Conservation (phyloP, 2,888 invertebrate species). For the Itoplectis maculator region DNA sequence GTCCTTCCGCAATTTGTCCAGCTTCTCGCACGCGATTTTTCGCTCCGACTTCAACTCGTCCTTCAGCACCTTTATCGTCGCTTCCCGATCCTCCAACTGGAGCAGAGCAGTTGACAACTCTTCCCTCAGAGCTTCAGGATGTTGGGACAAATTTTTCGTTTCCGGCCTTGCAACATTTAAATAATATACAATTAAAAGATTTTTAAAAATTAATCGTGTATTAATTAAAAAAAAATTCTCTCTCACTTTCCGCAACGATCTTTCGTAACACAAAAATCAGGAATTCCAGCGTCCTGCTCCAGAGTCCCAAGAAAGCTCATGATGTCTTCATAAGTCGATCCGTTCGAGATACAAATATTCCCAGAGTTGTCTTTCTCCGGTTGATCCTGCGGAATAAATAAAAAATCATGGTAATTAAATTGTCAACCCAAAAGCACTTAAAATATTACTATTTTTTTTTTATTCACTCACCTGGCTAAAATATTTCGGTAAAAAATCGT, state of each 20-base stretch:
- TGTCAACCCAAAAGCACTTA: not conserved
- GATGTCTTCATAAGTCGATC: constrained; percentile 79
- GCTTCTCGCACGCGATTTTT: constrained; percentile 82
- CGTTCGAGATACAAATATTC: constrained; percentile 58
- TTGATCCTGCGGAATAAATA: constrained; percentile 68
- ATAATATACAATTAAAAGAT: not conserved
- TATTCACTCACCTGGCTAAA: constrained; percentile 66
- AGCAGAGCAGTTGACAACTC: constrained; percentile 76
- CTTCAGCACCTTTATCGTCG: constrained; percentile 76
- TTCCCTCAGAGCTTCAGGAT: constrained; percentile 72
- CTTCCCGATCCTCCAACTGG: constrained; percentile 79
- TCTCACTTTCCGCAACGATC: constrained; percentile 37
- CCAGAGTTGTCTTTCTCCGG: constrained; percentile 77
- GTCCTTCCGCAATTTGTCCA: constrained; percentile 83
- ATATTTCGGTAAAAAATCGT: constrained; percentile 50
- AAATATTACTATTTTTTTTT: not conserved
- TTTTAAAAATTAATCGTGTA: too few species aligned
- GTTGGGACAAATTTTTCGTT: constrained; percentile 14
- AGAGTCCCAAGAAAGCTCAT: constrained; percentile 78
- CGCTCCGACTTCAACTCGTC: constrained; percentile 83
- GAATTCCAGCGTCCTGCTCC: constrained; percentile 73
- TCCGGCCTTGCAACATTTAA: not conserved
- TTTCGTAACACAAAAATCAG: constrained; percentile 31
- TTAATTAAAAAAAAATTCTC: not conserved
- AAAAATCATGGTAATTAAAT: constrained; percentile 8